These are phyloP conservation scores for Passer montanus DNA, from an alignment of 2,113 vertebrate genomes.

Conservation along the genomic window DNA sequence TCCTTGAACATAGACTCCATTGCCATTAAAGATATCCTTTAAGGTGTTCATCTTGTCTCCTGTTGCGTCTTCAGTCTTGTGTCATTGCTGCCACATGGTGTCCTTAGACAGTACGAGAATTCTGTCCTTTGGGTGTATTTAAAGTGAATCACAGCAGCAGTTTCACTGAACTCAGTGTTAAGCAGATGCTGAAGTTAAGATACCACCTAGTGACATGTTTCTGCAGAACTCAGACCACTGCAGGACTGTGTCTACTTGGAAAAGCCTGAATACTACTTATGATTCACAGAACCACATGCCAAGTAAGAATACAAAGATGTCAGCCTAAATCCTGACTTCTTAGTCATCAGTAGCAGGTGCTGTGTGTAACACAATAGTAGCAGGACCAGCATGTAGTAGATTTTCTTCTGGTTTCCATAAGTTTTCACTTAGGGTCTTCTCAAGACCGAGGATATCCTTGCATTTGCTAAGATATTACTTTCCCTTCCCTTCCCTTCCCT, in stretches of 20 bases:
- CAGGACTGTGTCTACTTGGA: not conserved
- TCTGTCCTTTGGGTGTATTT: not conserved
- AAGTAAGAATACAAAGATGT: not conserved
- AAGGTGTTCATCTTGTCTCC: not conserved
- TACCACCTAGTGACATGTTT: not conserved
- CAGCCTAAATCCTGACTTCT: not conserved
- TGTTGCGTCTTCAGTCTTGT: not conserved
- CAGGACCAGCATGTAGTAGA: not conserved
- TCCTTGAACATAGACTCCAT: not conserved
- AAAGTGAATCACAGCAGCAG: not conserved
- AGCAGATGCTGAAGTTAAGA: not conserved
- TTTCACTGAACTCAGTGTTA: not conserved
- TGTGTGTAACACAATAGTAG: not conserved
- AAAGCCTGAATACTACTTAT: not conserved
- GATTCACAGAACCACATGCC: not conserved
- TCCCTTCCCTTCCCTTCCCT: not conserved
- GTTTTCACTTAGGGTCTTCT: not conserved
- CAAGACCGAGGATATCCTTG: not conserved
- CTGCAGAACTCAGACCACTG: not conserved
- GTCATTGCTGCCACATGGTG: accelerated
- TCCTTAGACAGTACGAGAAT: not conserved
- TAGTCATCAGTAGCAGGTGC: not conserved
- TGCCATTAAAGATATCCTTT: not conserved
- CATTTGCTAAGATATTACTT: not conserved
- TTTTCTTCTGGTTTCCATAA: not conserved